These are phyloP conservation scores for Sceliomorpha sp. DNA, from an alignment of 2,888 invertebrate genomes.

Conservation along the genomic window DNA sequence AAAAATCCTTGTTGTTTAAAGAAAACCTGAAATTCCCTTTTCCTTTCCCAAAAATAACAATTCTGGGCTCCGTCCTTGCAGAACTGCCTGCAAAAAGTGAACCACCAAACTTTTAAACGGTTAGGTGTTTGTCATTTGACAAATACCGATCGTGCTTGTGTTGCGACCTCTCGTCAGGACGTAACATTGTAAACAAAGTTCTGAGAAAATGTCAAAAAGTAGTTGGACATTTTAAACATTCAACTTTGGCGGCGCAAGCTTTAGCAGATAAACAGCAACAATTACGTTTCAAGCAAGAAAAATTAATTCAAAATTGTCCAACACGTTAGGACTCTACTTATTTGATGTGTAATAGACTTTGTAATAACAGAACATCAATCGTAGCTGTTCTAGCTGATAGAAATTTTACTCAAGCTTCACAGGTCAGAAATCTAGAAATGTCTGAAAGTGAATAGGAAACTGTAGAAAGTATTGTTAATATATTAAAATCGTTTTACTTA, in stretches of 20 bases:
- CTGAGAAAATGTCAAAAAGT: slow-evolving; percentile 4
- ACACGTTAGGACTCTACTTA: slow-evolving; percentile 11
- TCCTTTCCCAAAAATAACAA: too few species aligned
- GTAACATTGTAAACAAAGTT: too few species aligned
- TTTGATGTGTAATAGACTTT: slow-evolving; percentile 11
- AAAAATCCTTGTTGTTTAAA: too few species aligned
- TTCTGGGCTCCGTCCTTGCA: too few species aligned
- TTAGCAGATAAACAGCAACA: slow-evolving; percentile 9
- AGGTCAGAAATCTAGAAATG: not conserved
- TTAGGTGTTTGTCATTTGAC: too few species aligned
- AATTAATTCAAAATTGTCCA: slow-evolving; percentile 17
- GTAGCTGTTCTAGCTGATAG: slow-evolving; percentile 8
- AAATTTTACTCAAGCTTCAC: not conserved
- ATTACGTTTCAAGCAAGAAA: not conserved
- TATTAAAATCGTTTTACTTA: slow-evolving; percentile 1
- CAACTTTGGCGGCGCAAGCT: slow-evolving; percentile 1
- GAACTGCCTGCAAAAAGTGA: too few species aligned
- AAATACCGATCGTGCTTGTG: too few species aligned
- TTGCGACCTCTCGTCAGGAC: too few species aligned
- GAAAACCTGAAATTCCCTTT: too few species aligned
- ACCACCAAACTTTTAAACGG: too few species aligned
- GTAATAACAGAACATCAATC: slow-evolving; percentile 2
- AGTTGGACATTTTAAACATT: slow-evolving; percentile 23
- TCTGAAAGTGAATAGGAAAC: slow-evolving; percentile 4
- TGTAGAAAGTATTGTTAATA: slow-evolving; percentile 1